Base-by-base conservation (phyloP, 2,113 vertebrate genomes). In the Glaucidium brasilianum region DNA sequence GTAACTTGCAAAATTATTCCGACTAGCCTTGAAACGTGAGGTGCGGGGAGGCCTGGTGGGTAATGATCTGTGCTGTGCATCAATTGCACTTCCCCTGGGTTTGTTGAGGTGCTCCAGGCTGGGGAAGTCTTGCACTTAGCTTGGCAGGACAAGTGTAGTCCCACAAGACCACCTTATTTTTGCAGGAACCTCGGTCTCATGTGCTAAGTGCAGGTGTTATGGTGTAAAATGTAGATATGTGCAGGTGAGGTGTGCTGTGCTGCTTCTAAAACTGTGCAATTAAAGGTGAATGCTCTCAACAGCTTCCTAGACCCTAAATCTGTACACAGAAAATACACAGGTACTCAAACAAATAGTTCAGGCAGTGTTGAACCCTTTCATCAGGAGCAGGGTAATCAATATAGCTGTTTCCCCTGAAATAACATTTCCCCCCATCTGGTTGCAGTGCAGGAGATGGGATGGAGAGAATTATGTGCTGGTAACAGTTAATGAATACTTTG, bases 401-500 rank as follows among this genome's bases (percentile, higher is more conserved):
- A 14, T n/a, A 37, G 47, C 43, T 29, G 12, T 56, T 45, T 67
- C 17, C 34, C 34, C 30, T 2, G 5, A 83, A 79, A 43, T 41
- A 68, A 32, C 11, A 83, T 66, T 66, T 56, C 56, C 58, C 85
- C 26, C 45, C 9, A 30, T 75, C 17, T 27, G 26, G 43, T 59
- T 94, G 71, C 67, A 77, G 15, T 10, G 10, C n/a, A 78, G 76
- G 16, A 85, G 49, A 63, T 3, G 10, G 30, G 43, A 81, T 60
- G 43, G 49, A 85, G 56, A 82, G 39, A 90, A 85, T 60, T 52
- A 83, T 12, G 2, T 75, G 60, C 79, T 74, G 56, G 43, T 90
- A 90, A 58, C 59, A 93, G 69, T 63, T 85, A 93, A 88, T 83
- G 80, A 94, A 90, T 82, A 68, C 15, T 76, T 74, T 84, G 53